Evolutionary conservation across 2,888 invertebrate genomes (phyloP), one percentile per base, ranked within the genome.

Genomic region (Notodonta ziczac): DNA sequence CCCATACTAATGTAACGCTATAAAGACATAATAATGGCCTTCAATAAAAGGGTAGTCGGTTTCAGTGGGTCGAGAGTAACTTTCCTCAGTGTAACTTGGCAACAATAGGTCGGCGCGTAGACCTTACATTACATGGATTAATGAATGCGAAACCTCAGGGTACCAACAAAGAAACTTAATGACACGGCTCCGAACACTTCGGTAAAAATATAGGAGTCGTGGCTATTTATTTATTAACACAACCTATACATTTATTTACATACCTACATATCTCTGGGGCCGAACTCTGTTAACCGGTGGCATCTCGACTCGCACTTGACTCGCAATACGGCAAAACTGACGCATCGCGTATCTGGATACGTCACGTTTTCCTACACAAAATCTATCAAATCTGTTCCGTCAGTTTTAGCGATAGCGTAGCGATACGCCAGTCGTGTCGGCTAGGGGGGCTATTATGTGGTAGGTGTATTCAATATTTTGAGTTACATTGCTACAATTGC

Each of bases 101-200:
- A 75, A 77, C 77, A 74, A 74, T 69, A 69, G 70, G 57, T 62
- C 56, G 62, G 52, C 46, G 55, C 66, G 57, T 62, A 72, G 62
- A 65, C 53, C 40, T 55, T 60, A 61, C 51, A 59, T 67, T 67
- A 69, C 65, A 67, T 69, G 40, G 74, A 81, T 81, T 85, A 85
- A 84, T 84, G 82, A 83, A 81, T 73, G 74, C 66, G 67, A 63
- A 74, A 69, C 73, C 75, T 69, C 74, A 71, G 77, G 73, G 24
- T 24, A 24, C 24, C 72, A 74, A 84, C 81, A 85, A 86, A 82
- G 83, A 83, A 78, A 73, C 73, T 66, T 81, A 83, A 85, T 83
- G 81, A 83, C 80, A 80, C 77, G 66, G 72, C 77, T 68, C 71
- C 74, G 24, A 73, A 71, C 74, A 76, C 72, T 72, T 46, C n/a